phyloP scores from a whole-genome alignment of 2,797 vertebrate genomes.

The Sebastiscus tertius region DNA sequence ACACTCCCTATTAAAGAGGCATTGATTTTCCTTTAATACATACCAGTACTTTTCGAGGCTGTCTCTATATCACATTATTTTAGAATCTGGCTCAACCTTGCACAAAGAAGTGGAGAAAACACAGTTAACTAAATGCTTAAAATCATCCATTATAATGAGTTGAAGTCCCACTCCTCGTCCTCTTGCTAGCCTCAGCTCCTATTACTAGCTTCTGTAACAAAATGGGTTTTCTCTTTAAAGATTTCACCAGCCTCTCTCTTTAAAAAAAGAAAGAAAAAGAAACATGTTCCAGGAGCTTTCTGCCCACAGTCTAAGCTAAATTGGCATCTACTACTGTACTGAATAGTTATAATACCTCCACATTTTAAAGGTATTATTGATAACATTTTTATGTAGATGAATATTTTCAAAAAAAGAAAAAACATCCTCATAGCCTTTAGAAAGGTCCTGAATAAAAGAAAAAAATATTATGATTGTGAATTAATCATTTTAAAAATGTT shows the following conservation, averaged over 20 bases:
- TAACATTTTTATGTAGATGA: no score
- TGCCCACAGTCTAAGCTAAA: not conserved
- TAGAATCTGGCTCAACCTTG: not conserved
- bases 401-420: fast-evolving
- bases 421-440: no score
- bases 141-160: not conserved
- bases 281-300: not conserved
- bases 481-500: no score
- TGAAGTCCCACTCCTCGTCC: not conserved
- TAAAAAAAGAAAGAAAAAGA: not conserved
- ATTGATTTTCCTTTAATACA: not conserved
- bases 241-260: not conserved
- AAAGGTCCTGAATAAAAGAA: no score
- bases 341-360: not conserved
- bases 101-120: not conserved
- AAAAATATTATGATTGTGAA: no score
- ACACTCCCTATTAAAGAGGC: not conserved
- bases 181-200: not conserved
- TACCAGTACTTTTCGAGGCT: not conserved
- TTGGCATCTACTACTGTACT: not conserved
- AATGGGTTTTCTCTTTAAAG: not conserved
- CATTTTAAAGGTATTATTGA: not conserved
- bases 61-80: not conserved
- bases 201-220: not conserved
- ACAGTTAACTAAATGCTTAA: not conserved